Conservation (phyloP, 2,888 invertebrate genomes). For the Trichogramma evanescens region DNA sequence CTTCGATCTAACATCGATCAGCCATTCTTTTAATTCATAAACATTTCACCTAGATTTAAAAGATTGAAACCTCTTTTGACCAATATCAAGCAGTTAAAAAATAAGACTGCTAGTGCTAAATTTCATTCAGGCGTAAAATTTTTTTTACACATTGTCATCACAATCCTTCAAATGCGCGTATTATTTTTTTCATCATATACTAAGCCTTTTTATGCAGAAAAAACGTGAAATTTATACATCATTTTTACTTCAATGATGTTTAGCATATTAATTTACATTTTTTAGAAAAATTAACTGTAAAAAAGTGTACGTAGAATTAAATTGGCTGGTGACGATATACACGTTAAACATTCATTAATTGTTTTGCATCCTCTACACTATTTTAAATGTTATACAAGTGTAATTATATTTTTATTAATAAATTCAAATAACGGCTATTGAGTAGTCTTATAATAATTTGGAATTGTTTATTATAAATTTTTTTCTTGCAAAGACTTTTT, state of each 20-base stretch:
- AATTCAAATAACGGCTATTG: neutral
- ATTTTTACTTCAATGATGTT: no score
- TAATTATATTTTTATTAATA: slow-evolving; percentile 1
- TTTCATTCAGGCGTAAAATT: neutral
- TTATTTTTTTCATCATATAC: neutral
- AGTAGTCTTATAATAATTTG: neutral
- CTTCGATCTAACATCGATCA: no score
- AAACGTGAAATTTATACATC: slow-evolving; percentile 24
- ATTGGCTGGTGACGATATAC: slow-evolving; percentile 36
- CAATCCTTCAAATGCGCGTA: neutral
- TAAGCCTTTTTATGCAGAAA: slow-evolving; percentile 30
- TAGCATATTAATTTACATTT: neutral
- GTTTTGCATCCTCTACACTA: slow-evolving; percentile 26
- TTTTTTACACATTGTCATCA: neutral
- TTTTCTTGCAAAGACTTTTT: neutral
- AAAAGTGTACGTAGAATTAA: slow-evolving; percentile 37
- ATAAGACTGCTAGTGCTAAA: no score
- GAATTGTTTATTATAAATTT: neutral
- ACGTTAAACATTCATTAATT: slow-evolving; percentile 27
- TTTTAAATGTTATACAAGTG: slow-evolving; percentile 29
- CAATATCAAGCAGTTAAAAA: no score
- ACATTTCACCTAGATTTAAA: neutral
- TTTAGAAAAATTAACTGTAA: slow-evolving; percentile 41
- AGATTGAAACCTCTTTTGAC: neutral
- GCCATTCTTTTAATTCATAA: neutral